Conservation (phyloP, 2,888 invertebrate genomes). For the Chironomus tentans region DNA sequence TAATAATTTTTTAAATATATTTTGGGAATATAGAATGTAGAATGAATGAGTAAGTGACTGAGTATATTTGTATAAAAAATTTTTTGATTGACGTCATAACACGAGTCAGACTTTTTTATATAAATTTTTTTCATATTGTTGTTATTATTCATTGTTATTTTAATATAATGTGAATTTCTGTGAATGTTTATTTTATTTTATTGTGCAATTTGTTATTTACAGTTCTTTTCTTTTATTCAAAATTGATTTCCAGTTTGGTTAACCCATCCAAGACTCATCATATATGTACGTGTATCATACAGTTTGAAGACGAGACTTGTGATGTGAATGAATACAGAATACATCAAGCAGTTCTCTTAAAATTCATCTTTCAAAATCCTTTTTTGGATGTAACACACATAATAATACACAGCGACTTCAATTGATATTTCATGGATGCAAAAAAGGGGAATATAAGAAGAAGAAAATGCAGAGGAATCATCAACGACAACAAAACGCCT, state of each 20-base stretch:
- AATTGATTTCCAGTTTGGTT: background rate
- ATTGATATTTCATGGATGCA: background rate
- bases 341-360: background rate
- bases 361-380: background rate
- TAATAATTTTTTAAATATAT: too few species aligned
- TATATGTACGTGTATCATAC: too few species aligned
- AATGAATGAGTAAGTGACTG: background rate
- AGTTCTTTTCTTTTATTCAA: background rate
- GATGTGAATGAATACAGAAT: too few species aligned
- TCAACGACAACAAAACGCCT: constrained; percentile 28
- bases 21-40: too few species aligned
- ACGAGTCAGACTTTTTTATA: background rate
- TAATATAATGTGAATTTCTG: background rate
- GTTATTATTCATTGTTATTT: background rate
- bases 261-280: too few species aligned
- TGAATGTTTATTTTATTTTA: background rate
- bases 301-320: too few species aligned
- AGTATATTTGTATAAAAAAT: background rate
- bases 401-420: too few species aligned
- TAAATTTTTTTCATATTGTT: background rate
- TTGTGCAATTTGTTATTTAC: background rate
- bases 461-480: background rate
- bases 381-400: background rate
- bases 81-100: constrained; percentile 10
- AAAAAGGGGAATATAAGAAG: background rate